phyloP scores from a whole-genome alignment of 2,797 vertebrate species.

The Lycodopsis pacificus region DNA sequence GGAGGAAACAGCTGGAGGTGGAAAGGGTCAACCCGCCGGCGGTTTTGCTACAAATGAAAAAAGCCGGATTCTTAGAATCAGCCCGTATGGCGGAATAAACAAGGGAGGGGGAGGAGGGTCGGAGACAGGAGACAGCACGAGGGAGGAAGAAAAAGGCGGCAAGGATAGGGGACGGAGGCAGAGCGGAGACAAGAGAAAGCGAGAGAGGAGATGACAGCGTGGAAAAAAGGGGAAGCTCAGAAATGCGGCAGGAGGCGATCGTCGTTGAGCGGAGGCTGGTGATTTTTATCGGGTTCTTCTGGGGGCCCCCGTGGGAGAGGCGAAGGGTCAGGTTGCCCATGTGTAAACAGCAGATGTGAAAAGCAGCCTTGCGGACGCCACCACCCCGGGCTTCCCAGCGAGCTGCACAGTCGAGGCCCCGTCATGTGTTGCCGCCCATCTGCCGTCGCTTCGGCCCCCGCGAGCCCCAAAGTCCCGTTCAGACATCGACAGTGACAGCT shows the following conservation, averaged over 20 bases:
- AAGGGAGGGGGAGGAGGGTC: neutral
- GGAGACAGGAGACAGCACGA: neutral
- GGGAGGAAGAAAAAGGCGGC: constrained; percentile 3
- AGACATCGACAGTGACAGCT: constrained; percentile 71
- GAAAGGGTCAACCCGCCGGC: constrained; percentile 61
- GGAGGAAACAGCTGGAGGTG: constrained; percentile 66
- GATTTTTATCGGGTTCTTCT: constrained; percentile 56
- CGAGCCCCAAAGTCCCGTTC: constrained; percentile 65
- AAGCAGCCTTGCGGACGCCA: constrained; percentile 53
- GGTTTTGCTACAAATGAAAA: constrained; percentile 58
- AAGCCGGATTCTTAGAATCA: constrained; percentile 41
- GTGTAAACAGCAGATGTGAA: constrained; percentile 82
- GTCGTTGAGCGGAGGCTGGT: constrained; percentile 48
- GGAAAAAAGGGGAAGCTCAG: constrained; percentile 9
- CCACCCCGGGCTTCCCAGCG: constrained; percentile 60
- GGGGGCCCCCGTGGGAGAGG: constrained; percentile 43
- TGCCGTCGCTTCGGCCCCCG: constrained; percentile 60
- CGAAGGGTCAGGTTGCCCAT: constrained; percentile 68
- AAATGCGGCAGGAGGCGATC: constrained; percentile 46
- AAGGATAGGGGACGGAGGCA: constrained; percentile 3
- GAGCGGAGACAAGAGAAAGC: constrained; percentile 24
- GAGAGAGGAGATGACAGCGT: constrained; percentile 27
- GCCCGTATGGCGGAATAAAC: constrained; percentile 24
- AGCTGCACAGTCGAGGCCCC: constrained; percentile 67
- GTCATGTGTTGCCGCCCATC: constrained; percentile 62